phyloP scores from a whole-genome alignment of 2,797 vertebrate species.

The Enteromius argenteus region DNA sequence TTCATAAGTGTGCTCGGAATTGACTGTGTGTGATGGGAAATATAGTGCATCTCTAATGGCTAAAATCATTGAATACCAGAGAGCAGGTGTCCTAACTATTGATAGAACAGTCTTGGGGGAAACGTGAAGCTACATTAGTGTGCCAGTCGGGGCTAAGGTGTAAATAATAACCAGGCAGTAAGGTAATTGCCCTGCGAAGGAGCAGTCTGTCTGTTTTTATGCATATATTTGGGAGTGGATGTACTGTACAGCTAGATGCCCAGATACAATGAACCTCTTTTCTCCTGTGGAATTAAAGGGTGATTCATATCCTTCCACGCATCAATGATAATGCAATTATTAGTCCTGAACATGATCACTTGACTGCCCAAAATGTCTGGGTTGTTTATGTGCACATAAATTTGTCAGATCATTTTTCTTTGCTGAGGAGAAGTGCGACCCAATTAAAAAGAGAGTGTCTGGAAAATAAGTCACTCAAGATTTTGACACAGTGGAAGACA shows the following conservation, averaged over 20 bases:
- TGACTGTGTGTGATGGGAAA: conserved; percentile 31
- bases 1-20: conserved; percentile 23
- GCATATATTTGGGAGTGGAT: conserved; percentile 33
- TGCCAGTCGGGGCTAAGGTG: conserved; percentile 21
- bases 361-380: conserved; percentile 3
- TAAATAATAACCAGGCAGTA: conserved; percentile 39
- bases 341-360: conserved; percentile 47
- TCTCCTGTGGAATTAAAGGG: conserved; percentile 23
- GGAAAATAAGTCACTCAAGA: conserved; percentile 32
- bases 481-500: conserved; percentile 39
- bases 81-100: conserved; percentile 29
- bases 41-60: conserved; percentile 26
- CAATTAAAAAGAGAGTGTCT: conserved; percentile 42
- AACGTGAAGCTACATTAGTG: conserved; percentile 35
- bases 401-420: conserved; percentile 28
- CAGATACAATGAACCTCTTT: conserved; percentile 29
- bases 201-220: conserved; percentile 31
- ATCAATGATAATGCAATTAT: conserved; percentile 51
- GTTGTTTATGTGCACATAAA: conserved; percentile 26
- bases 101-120: conserved; percentile 27
- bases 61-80: background rate
- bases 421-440: conserved; percentile 27
- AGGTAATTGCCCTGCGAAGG: conserved; percentile 46
- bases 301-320: conserved; percentile 46
- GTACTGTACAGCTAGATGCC: conserved; percentile 27